A percentile compares a stretch with the other conserved stretches of the same genome.
phyloP scores from a whole-genome alignment of 2,113 vertebrate genomes.

The Neotoma lepida region DNA sequence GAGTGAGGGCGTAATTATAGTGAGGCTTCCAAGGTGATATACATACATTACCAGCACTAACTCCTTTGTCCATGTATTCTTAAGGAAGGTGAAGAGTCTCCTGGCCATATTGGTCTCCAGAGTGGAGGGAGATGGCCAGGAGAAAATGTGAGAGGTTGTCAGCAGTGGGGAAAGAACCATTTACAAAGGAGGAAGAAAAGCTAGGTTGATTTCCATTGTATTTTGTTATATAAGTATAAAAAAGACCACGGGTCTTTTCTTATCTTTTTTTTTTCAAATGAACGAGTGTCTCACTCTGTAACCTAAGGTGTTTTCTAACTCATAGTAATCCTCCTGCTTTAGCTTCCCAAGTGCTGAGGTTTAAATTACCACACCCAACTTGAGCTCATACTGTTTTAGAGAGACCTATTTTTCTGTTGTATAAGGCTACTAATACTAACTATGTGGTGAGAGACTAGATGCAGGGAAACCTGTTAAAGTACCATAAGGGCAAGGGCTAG shows the following conservation, averaged over 20 bases:
- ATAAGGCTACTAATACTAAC: background rate
- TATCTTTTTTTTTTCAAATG: background rate
- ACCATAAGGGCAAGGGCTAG: background rate
- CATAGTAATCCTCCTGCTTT: background rate
- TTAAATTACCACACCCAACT: background rate
- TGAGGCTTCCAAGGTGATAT: background rate
- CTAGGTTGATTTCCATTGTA: background rate
- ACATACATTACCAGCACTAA: background rate
- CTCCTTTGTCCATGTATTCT: background rate
- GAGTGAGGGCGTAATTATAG: background rate
- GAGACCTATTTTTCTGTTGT: background rate
- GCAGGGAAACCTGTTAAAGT: background rate
- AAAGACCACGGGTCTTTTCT: background rate
- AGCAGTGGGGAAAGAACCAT: background rate
- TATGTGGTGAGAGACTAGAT: background rate
- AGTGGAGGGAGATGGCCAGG: background rate
- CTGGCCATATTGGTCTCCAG: background rate
- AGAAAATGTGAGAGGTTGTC: background rate
- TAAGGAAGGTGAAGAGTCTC: background rate
- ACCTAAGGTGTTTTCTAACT: background rate
- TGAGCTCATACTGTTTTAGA: background rate
- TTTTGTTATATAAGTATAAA: background rate
- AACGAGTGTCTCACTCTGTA: background rate
- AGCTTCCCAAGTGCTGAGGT: background rate
- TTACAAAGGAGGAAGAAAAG: background rate